Conservation (phyloP, 2,888 invertebrate genomes). For the Pyrocoelia pectoralis region DNA sequence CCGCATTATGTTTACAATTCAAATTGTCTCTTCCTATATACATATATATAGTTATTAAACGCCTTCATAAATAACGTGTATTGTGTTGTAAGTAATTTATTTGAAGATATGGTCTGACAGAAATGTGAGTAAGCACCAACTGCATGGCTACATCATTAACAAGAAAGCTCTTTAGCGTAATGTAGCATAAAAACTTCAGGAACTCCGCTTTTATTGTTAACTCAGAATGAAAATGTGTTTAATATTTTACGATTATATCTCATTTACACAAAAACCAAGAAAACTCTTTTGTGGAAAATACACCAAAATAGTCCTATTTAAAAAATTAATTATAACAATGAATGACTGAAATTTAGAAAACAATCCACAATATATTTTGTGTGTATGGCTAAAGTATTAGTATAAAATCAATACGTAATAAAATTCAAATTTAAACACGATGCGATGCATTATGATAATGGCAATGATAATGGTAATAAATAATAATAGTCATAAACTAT, state of each 20-base stretch:
- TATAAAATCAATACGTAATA: too few species aligned
- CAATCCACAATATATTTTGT: too few species aligned
- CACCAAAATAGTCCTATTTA: background rate
- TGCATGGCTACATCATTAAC: slow-evolving; percentile 11
- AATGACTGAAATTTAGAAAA: too few species aligned
- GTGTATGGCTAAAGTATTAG: too few species aligned
- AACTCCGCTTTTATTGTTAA: slow-evolving; percentile 29
- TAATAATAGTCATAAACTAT: too few species aligned
- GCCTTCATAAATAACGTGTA: background rate
- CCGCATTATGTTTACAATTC: slow-evolving; percentile 11
- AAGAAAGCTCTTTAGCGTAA: slow-evolving; percentile 29
- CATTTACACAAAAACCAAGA: background rate
- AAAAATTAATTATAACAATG: too few species aligned
- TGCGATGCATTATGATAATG: too few species aligned
- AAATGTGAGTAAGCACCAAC: background rate
- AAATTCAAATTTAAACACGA: too few species aligned
- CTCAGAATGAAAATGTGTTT: slow-evolving; percentile 29
- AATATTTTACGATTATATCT: slow-evolving; percentile 31
- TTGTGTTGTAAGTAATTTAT: too few species aligned
- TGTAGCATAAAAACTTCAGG: slow-evolving; percentile 32
- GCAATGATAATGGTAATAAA: too few species aligned
- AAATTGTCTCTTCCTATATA: slow-evolving; percentile 22
- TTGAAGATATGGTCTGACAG: background rate
- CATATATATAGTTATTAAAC: slow-evolving; percentile 28
- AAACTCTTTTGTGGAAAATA: background rate